Evolutionary conservation across 2,888 invertebrate species (phyloP), one percentile per base, ranked within the genome.

Genomic region (Nasonia oneida): DNA sequence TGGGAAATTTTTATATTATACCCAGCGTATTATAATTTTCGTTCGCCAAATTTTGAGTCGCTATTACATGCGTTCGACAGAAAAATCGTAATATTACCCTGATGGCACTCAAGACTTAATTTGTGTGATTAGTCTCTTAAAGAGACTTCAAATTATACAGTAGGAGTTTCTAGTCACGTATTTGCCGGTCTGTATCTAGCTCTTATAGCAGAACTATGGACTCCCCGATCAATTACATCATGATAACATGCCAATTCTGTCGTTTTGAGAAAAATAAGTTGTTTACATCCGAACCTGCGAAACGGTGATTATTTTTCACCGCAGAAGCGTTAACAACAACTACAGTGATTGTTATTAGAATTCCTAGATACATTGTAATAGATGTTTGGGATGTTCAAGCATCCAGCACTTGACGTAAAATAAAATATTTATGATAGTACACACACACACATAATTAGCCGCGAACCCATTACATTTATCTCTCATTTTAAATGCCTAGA

Each of bases 381-480:
- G n/a, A 6, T 12, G 12, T 39, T 57, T 61, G 10, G 39, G 14
- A n/a, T 10, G n/a, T 29, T 53, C 8, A 70, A 12, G 33, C 2
- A 50, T 70, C 1, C 10, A 70, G 50, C 15, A 57, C 29, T n/a
- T 64, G 15, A 61, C 3, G 23, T 57, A 80, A 80, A 84, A 70
- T 74, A 74, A 77, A 74, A 39, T 82, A 74, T 78, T 82, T 82
- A 82, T 67, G 39, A 81, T 77, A 67, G 39, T 15, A 47, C n/a
- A 15, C 50, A 37, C n/a, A 15, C 50, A 37, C 15, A 37, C 74
- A 53, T 78, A 78, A 78, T 78, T 78, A 82, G 86, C 75, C 29
- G 33, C 37, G 76, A 79, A 76, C 53, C 80, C 80, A 83, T 83
- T 86, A 86, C n/a, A 80, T 86, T 83, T 83, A 83, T 83, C 83